phyloP scores from a whole-genome alignment of 2,888 invertebrate genomes.

The Gnatocerus cornutus region DNA sequence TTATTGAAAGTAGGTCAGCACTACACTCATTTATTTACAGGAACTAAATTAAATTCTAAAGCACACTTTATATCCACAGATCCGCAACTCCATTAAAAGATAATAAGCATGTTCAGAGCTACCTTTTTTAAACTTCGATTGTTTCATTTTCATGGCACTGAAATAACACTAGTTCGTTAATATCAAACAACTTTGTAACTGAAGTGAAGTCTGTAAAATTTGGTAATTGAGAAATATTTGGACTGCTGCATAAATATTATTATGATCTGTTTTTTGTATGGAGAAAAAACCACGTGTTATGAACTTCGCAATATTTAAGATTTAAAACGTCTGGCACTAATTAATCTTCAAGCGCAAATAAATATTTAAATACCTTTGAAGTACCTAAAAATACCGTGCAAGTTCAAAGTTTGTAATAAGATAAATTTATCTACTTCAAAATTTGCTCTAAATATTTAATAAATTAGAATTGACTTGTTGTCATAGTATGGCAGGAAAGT shows the following conservation, averaged over 20 bases:
- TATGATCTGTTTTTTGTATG: slow-evolving; percentile 13
- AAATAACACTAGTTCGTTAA: slow-evolving; percentile 4
- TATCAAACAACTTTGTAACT: slow-evolving; percentile 15
- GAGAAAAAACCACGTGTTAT: slow-evolving; percentile 3
- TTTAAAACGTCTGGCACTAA: slow-evolving; percentile 4
- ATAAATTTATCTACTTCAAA: not conserved
- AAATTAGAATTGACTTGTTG: not conserved
- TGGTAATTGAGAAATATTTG: slow-evolving; percentile 32
- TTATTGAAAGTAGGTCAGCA: slow-evolving; percentile 22
- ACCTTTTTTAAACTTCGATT: slow-evolving; percentile 2
- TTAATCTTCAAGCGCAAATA: slow-evolving; percentile 16
- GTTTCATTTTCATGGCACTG: slow-evolving; percentile 8
- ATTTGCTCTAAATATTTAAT: not conserved
- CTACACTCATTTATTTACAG: slow-evolving; percentile 15
- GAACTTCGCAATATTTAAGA: slow-evolving; percentile 10
- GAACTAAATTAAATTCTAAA: slow-evolving; percentile 13
- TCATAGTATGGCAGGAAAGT: too few relatives aligned
- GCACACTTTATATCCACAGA: slow-evolving; percentile 8
- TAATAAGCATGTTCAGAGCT: not conserved
- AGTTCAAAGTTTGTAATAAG: not conserved
- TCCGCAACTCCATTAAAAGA: slow-evolving; percentile 15
- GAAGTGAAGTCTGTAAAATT: slow-evolving; percentile 6
- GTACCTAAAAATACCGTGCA: slow-evolving; percentile 7
- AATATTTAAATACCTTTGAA: slow-evolving; percentile 24
- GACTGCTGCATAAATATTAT: slow-evolving; percentile 16